phyloP scores from a whole-genome alignment of 1,140 invertebrate genomes.

The Halesus radiatus region DNA sequence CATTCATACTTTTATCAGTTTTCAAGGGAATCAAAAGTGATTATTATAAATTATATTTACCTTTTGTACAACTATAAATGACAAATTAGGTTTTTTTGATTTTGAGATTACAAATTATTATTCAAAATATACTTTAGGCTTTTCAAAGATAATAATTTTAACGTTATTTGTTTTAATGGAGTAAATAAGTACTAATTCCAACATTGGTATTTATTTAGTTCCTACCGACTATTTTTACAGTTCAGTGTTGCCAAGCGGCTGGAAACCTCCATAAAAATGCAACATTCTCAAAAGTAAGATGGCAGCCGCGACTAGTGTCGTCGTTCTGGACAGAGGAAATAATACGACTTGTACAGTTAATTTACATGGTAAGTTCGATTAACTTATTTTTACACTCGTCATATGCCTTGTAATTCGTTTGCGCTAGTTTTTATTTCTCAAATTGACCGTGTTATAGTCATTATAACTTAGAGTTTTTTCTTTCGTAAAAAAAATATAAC shows the following conservation, averaged over 20 bases:
- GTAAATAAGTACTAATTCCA: no score
- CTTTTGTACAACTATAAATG: no score
- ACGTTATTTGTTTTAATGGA: no score
- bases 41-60: no score
- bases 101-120: no score
- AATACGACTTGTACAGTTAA: constrained; percentile 96
- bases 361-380: constrained; percentile 84
- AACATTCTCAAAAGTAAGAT: constrained; percentile 69
- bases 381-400: background rate
- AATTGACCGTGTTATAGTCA: constrained; percentile 11
- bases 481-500: constrained; percentile 57
- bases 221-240: constrained; percentile 4
- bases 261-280: constrained; percentile 60
- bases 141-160: no score
- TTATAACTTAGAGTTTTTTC: constrained; percentile 45
- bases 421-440: background rate
- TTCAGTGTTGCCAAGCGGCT: constrained; percentile 12
- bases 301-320: constrained; percentile 91
- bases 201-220: background rate
- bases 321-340: constrained; percentile 93
- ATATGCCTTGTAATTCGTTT: constrained; percentile 11
- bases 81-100: no score
- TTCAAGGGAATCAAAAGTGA: no score
- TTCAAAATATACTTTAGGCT: no score
- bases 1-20: no score